A percentile compares a stretch with the other conserved stretches of the same genome.
Conservation (phyloP, 1,140 invertebrate species). For the Pseudobourletiella spinata region DNA sequence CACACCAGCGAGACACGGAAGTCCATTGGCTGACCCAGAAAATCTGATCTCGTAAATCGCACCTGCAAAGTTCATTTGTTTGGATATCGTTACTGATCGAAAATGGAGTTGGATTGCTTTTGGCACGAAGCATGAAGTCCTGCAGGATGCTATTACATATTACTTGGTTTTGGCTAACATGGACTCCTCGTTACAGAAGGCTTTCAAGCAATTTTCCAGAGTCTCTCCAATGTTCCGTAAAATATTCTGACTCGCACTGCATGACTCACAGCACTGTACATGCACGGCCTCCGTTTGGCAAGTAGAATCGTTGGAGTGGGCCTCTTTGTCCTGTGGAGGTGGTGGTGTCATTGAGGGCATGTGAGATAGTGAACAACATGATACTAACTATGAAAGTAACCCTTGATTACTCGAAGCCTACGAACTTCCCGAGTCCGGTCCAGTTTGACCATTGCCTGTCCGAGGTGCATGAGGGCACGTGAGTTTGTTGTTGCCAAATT, state of each 20-base stretch:
- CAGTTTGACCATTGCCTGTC: neutral
- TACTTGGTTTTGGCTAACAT: slow-evolving; percentile 6
- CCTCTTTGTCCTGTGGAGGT: neutral
- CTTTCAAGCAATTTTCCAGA: neutral
- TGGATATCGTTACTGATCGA: neutral
- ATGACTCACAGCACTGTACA: neutral
- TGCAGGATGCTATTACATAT: neutral
- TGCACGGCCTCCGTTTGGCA: neutral
- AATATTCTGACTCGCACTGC: neutral
- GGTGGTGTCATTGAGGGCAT: too few relatives aligned
- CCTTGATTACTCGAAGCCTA: neutral
- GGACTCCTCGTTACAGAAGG: neutral
- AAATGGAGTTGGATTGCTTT: too few relatives aligned
- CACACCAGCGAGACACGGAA: neutral
- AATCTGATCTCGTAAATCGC: neutral
- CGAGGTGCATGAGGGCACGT: neutral
- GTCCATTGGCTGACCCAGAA: slow-evolving; percentile 5
- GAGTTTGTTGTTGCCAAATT: neutral
- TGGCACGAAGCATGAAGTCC: too few relatives aligned
- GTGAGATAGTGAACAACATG: too few relatives aligned
- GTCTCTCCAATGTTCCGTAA: neutral
- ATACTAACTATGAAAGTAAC: too few relatives aligned
- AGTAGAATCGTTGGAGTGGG: neutral
- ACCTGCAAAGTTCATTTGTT: neutral
- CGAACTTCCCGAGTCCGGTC: neutral